Conservation (phyloP, 2,113 vertebrate species). For the Epinephelus moara region DNA sequence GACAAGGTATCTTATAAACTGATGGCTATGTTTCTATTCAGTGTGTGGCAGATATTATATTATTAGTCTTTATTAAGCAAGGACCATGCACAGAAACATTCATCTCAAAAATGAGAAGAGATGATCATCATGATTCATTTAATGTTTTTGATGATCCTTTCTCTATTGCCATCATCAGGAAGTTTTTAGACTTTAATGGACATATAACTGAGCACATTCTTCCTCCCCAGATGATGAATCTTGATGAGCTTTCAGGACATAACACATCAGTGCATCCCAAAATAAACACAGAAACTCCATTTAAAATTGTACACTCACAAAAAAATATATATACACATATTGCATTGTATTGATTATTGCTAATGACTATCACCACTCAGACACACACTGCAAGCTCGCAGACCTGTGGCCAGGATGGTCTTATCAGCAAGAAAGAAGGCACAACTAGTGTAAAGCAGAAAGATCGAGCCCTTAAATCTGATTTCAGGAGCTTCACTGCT, state of each 20-base stretch:
- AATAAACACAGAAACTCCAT: not conserved
- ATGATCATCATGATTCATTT: too few relatives aligned
- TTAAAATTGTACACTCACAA: not conserved
- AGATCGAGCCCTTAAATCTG: not conserved
- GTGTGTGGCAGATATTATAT: not conserved
- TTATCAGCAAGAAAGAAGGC: conserved; percentile 43
- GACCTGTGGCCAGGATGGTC: not conserved
- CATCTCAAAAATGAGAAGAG: too few relatives aligned
- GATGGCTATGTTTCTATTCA: not conserved
- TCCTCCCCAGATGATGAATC: not conserved
- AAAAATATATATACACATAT: not conserved
- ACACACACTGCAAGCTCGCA: conserved; percentile 18
- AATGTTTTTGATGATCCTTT: not conserved
- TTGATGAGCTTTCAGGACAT: too few relatives aligned
- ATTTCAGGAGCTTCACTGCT: not conserved
- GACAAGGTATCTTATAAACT: too few relatives aligned
- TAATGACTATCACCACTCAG: conserved; percentile 18
- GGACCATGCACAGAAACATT: too few relatives aligned
- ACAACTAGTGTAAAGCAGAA: conserved; percentile 39
- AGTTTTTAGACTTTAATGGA: not conserved
- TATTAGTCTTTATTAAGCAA: too few relatives aligned
- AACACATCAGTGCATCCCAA: conserved; percentile 33
- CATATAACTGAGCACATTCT: not conserved
- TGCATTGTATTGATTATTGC: conserved; percentile 4
- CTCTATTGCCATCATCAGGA: not conserved